Base-by-base conservation (phyloP, 2,888 invertebrate genomes). In the Acrobasis consociella region DNA sequence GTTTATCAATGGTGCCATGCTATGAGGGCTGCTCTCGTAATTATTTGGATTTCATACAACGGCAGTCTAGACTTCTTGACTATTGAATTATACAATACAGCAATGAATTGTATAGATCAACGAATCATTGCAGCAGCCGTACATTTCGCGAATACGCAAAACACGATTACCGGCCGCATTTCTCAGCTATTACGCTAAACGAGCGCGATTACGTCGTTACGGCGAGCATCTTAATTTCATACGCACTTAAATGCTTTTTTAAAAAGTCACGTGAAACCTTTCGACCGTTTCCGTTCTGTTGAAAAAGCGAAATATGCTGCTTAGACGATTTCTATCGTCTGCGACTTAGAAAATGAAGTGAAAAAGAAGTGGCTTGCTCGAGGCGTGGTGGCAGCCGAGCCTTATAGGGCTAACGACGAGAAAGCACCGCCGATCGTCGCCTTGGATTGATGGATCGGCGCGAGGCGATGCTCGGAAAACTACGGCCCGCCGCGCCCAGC, bases 341-440 rank as follows among this genome's bases (percentile, higher is more conserved):
- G 53, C 89, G 81, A 83, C 86, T 91, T 92, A 90, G 92, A 91
- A 92, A 91, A 90, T 89, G 81, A 83, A 85, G 86, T 85, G 88
- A 85, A 90, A 92, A 91, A 92, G 89, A 89, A 87, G 87, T 89
- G 82, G 85, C 82, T 80, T 77, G 83, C 77, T 79, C 84, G 81
- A 88, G 89, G 91, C 89, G 90, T 87, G 89, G 90, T 89, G 85
- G 81, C 79, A 78, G 75, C 79, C 80, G 68, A 75, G 73, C 92
- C 92, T 82, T 92, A 83, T 91, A 91, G 86, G 91, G 92, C 89
- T 92, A 91, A 91, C 91, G 91, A 92, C 90, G 91, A 89, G 92
- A 92, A 92, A 91, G 91, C 89, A 85, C 87, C 85, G 82, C 80
- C 83, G 86, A 86, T 80, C 86, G 84, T 80, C 81, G 83, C 82